A percentile compares a stretch with the other conserved stretches of the same genome.
Conservation (phyloP, 2,888 invertebrate species). For the Polymixis flavicincta region DNA sequence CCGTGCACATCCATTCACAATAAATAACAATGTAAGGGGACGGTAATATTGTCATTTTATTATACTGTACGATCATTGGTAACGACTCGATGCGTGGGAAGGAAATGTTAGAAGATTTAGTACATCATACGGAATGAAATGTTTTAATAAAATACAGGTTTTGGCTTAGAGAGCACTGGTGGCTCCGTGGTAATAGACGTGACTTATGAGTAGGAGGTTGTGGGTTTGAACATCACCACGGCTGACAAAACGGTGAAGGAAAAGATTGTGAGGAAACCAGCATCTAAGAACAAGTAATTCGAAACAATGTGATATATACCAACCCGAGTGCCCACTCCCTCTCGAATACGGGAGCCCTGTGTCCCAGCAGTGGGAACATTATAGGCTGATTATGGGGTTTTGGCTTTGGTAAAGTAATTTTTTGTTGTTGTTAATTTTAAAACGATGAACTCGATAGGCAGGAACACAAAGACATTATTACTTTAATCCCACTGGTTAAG, state of each 20-base stretch:
- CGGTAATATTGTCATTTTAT: slow-evolving; percentile 54
- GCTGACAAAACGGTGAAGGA: too few relatives aligned
- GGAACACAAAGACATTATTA: neutral
- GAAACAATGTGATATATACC: too few relatives aligned
- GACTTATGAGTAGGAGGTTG: too few relatives aligned
- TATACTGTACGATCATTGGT: slow-evolving; percentile 17
- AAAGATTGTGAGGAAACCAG: too few relatives aligned
- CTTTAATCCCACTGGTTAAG: neutral
- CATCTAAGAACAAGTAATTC: too few relatives aligned
- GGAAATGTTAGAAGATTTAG: neutral
- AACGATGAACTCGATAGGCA: neutral
- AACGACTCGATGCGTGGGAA: slow-evolving; percentile 6
- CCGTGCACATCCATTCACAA: slow-evolving; percentile 41
- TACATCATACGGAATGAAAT: neutral
- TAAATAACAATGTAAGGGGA: slow-evolving; percentile 45
- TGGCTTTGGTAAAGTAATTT: neutral
- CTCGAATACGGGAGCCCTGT: too few relatives aligned
- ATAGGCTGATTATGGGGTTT: too few relatives aligned
- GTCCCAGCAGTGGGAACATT: too few relatives aligned
- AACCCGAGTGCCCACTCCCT: too few relatives aligned
- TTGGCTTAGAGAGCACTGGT: too few relatives aligned
- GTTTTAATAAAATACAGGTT: neutral
- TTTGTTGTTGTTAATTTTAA: neutral
- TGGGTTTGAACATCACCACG: too few relatives aligned
- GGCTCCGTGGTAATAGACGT: too few relatives aligned